A percentile compares a stretch with the other conserved stretches of the same genome.
phyloP scores from a whole-genome alignment of 2,888 invertebrate species.

The Glaucopsyche alexis region DNA sequence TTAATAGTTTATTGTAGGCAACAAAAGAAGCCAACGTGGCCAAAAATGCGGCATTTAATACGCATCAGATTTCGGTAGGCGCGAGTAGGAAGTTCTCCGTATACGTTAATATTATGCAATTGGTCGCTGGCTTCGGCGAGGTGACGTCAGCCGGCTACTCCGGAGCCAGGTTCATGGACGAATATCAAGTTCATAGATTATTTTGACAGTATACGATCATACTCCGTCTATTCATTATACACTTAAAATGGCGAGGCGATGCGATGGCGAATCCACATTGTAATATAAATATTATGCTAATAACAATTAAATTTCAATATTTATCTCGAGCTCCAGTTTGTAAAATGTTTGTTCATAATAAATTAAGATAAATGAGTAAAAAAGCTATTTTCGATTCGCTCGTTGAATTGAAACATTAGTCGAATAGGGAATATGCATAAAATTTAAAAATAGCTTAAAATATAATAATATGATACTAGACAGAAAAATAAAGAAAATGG shows the following conservation, averaged over 20 bases:
- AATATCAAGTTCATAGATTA: constrained; percentile 56
- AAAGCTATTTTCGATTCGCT: neutral
- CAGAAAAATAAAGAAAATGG: no score
- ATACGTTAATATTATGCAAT: constrained; percentile 64
- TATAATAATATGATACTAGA: no score
- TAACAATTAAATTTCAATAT: constrained; percentile 6
- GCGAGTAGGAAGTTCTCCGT: constrained; percentile 33
- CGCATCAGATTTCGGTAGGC: constrained; percentile 43
- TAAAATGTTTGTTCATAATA: neutral
- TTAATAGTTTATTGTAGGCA: neutral
- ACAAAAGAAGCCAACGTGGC: neutral
- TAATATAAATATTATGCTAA: constrained; percentile 22
- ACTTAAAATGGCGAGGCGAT: constrained; percentile 21
- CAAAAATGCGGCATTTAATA: constrained; percentile 25
- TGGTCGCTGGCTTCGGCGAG: constrained; percentile 55
- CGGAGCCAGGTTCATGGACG: constrained; percentile 61
- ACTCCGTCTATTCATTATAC: constrained; percentile 28
- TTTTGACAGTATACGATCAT: constrained; percentile 32
- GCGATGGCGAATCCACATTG: neutral
- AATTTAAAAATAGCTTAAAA: no score
- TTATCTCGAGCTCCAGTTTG: neutral
- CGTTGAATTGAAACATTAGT: neutral
- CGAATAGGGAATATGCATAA: no score
- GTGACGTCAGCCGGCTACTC: constrained; percentile 58
- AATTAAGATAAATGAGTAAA: neutral